These are phyloP conservation scores for Tinea pellionella DNA, from an alignment of 2,888 invertebrate species.

Conservation along the genomic window DNA sequence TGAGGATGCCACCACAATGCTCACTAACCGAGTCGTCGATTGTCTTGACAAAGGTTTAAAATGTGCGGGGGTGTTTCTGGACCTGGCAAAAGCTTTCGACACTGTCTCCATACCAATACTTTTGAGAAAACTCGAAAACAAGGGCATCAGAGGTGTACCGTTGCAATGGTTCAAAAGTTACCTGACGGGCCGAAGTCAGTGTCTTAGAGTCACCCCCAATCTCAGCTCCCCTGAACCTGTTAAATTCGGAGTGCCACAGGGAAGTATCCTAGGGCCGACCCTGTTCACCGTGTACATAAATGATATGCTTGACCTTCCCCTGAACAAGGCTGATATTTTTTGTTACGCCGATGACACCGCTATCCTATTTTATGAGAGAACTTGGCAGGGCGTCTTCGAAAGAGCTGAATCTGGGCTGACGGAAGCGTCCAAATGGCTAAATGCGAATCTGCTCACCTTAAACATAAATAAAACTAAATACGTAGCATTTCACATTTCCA, in stretches of 20 bases:
- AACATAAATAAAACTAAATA: constrained; percentile 11
- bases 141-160: constrained; percentile 17
- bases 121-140: constrained; percentile 16
- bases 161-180: constrained; percentile 16
- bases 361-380: background rate
- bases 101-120: constrained; percentile 17
- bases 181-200: constrained; percentile 2
- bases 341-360: constrained; percentile 16
- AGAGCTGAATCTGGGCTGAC: background rate
- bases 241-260: constrained; percentile 18
- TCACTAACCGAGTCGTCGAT: background rate
- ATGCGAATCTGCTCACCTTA: background rate
- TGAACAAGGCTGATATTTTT: background rate
- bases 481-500: constrained; percentile 2
- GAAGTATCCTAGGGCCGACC: constrained; percentile 18
- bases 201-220: background rate
- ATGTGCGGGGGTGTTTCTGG: constrained; percentile 13
- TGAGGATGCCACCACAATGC: constrained; percentile 2
- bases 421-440: background rate
- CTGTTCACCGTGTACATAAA: constrained; percentile 17
- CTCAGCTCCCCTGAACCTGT: background rate
- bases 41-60: background rate
- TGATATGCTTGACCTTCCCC: background rate
- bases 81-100: constrained; percentile 16
- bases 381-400: constrained; percentile 1